phyloP scores from a whole-genome alignment of 2,888 invertebrate species.

The Eristalis tenax region DNA sequence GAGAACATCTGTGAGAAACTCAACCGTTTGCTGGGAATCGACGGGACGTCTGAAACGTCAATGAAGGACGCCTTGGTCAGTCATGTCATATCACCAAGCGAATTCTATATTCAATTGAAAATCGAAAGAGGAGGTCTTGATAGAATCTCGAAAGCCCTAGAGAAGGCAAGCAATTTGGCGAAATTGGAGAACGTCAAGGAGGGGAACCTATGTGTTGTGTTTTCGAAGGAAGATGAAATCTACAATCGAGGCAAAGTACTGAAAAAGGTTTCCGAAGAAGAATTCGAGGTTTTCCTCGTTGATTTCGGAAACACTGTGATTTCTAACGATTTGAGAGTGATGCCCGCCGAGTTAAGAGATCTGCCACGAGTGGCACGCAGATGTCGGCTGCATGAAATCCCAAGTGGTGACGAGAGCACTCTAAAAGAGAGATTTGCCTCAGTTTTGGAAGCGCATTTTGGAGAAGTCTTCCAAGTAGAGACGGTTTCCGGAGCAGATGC shows the following conservation, averaged over 20 bases:
- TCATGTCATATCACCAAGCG: slow-evolving; percentile 85
- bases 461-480: slow-evolving; percentile 84
- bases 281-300: slow-evolving; percentile 87
- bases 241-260: slow-evolving; percentile 90
- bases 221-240: slow-evolving; percentile 85
- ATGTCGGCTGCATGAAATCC: slow-evolving; percentile 76
- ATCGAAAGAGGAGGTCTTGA: slow-evolving; percentile 78
- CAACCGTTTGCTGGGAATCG: slow-evolving; percentile 74
- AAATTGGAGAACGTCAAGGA: slow-evolving; percentile 54
- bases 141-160: slow-evolving; percentile 74
- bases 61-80: slow-evolving; percentile 80
- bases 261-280: slow-evolving; percentile 87
- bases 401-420: slow-evolving; percentile 72
- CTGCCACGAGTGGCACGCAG: slow-evolving; percentile 78
- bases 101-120: slow-evolving; percentile 88
- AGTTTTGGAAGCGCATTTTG: slow-evolving; percentile 83
- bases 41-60: slow-evolving; percentile 21
- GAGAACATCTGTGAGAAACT: slow-evolving; percentile 77
- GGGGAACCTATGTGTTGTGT: slow-evolving; percentile 65
- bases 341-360: slow-evolving; percentile 83
- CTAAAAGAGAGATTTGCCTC: slow-evolving; percentile 78
- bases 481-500: slow-evolving; percentile 82
- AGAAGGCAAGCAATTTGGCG: slow-evolving; percentile 75
- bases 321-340: slow-evolving; percentile 82
- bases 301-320: slow-evolving; percentile 86